Conservation (phyloP, 37 sponge, comb jelly and placozoan genomes). For the Halisarca cf. caerulea region DNA sequence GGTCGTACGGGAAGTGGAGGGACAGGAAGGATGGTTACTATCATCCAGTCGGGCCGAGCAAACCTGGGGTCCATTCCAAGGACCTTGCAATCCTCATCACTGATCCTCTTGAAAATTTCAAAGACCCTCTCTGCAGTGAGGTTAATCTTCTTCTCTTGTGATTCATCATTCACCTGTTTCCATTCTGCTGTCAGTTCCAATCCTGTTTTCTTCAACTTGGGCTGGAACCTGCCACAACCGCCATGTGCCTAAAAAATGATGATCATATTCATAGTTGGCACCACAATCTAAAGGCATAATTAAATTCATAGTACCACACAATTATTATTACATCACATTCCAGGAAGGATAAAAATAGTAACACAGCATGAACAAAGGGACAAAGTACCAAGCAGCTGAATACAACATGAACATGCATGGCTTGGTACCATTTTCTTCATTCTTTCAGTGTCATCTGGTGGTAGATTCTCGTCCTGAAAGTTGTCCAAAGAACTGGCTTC, state of each 20-base stretch:
- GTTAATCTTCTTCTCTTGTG: slow-evolving; percentile 92
- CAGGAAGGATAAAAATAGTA: too few species aligned
- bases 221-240: slow-evolving; percentile 96
- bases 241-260: slow-evolving; percentile 54
- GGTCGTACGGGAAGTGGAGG: slow-evolving; percentile 97
- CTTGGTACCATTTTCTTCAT: not conserved
- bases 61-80: slow-evolving; percentile 91
- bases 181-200: slow-evolving; percentile 95
- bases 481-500: slow-evolving; percentile 55
- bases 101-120: slow-evolving; percentile 94
- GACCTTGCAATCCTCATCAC: slow-evolving; percentile 88
- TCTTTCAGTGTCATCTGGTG: not conserved
- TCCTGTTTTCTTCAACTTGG: slow-evolving; percentile 74
- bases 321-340: slow-evolving; percentile 15
- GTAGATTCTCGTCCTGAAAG: slow-evolving; percentile 13
- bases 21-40: slow-evolving; percentile 90
- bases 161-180: slow-evolving; percentile 92
- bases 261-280: slow-evolving; percentile 1
- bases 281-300: not conserved
- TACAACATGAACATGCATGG: not conserved
- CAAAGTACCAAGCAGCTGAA: too few species aligned
- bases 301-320: slow-evolving; percentile 7
- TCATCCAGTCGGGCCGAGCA: slow-evolving; percentile 98
- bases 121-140: slow-evolving; percentile 90
- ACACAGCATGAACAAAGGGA: too few species aligned